These are phyloP conservation scores for Phengaris alcon DNA, from an alignment of 2,888 invertebrate genomes.

Conservation along the genomic window DNA sequence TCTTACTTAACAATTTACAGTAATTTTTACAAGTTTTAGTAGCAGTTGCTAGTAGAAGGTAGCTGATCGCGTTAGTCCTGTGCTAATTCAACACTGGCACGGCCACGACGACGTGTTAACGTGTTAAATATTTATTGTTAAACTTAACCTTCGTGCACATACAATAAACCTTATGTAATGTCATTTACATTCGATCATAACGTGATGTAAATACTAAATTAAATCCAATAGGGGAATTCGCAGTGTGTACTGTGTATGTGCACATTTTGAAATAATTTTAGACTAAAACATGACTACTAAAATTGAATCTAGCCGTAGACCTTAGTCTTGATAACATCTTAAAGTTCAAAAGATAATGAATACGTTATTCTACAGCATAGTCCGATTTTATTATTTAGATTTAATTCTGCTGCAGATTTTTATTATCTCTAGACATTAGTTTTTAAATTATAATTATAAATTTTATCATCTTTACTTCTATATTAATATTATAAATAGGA, in stretches of 20 bases:
- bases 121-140: not conserved
- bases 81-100: not conserved
- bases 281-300: not conserved
- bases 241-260: not conserved
- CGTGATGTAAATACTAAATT: conserved; percentile 4
- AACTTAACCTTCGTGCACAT: conserved; percentile 22
- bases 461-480: no score
- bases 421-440: no score
- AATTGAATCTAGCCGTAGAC: not conserved
- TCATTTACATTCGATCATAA: not conserved
- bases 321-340: not conserved
- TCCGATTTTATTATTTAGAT: no score
- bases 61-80: not conserved
- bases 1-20: not conserved
- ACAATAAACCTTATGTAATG: conserved; percentile 6
- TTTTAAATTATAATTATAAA: no score
- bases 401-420: no score
- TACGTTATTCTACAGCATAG: not conserved
- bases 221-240: not conserved
- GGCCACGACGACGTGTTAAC: not conserved
- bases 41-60: no score
- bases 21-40: not conserved
- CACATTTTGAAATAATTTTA: not conserved
- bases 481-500: no score
- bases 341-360: not conserved